Evolutionary conservation across 1,140 invertebrate genomes (phyloP).

Genomic region (Sycophaga agraensis): DNA sequence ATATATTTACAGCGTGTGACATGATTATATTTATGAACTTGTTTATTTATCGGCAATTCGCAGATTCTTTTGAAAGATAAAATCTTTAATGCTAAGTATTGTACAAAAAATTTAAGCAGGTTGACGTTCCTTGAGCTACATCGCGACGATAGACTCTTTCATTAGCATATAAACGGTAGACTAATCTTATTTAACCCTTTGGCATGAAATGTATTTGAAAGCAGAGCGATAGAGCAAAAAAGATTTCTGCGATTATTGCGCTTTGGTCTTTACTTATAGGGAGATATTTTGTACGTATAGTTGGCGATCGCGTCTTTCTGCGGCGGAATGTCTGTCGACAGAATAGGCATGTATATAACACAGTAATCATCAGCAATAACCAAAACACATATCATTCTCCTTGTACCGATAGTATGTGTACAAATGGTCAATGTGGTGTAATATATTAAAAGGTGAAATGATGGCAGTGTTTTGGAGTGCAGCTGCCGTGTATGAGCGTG

Average conservation of each 20-base stretch:
- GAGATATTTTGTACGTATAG: not conserved
- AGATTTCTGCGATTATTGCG: not conserved
- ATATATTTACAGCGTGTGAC: not conserved
- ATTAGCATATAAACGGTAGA: too few relatives aligned
- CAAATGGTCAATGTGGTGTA: too few relatives aligned
- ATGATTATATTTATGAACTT: too few relatives aligned
- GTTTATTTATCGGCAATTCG: conserved; percentile 1
- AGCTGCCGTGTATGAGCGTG: too few relatives aligned
- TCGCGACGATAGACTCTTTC: too few relatives aligned
- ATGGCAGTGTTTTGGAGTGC: too few relatives aligned
- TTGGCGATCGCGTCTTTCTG: not conserved
- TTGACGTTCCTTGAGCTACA: too few relatives aligned
- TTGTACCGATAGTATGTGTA: too few relatives aligned
- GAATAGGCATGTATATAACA: conserved; percentile 12
- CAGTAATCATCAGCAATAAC: conserved; percentile 33
- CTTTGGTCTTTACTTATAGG: not conserved
- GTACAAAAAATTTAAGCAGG: too few relatives aligned
- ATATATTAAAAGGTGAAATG: too few relatives aligned
- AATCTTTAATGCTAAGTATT: not conserved
- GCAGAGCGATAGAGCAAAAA: not conserved
- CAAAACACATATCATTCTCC: conserved; percentile 37
- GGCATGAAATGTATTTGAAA: not conserved
- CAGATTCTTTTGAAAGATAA: not conserved
- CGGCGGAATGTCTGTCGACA: not conserved
- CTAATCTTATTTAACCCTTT: not conserved